Evolutionary conservation across 2,113 vertebrate genomes (phyloP), one percentile per base, ranked within the genome.

Genomic region (Embiotoca jacksoni): DNA sequence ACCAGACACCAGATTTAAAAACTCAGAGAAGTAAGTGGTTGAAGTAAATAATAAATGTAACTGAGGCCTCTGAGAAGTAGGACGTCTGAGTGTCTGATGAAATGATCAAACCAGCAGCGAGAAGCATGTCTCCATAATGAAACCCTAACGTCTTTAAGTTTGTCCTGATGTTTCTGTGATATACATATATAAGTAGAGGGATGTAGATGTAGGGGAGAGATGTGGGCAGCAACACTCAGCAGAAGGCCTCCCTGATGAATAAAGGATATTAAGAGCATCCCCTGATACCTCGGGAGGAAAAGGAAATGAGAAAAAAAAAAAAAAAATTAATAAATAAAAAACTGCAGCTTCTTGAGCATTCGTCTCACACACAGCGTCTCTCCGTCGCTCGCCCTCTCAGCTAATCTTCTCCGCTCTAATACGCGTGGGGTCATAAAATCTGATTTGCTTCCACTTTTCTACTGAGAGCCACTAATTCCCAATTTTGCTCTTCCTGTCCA

Each of bases 391-490:
- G 57, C 49, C 57, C 63, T 60, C 82, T 76, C 70, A 69, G 75
- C 82, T 86, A 81, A 91, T 86, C 78, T 84, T 46, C 82, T 83
- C 56, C 10, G 49, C 78, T 81, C 71, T 47, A 53, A 86, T 78
- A 75, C 67, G 44, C 65, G 56, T 70, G 62, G 46, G 84, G 75
- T 87, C 79, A 73, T 89, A 66, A 84, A 92, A 87, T 78, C 78
- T 82, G 85, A 90, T 91, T 74, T 88, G 76, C 83, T 72, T 88
- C 71, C 74, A 72, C 76, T 84, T 33, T 54, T 87, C 80, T 49
- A 74, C 82, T 83, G 79, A 87, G 84, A 85, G 78, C 54, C 79
- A 77, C 80, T 87, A 80, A 89, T 87, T 89, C 84, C 71, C 58
- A 77, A 56, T 72, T 89, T 82, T 76, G 35, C 74, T 75, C 65